phyloP scores from a whole-genome alignment of 2,888 invertebrate genomes.

The Ectobius pallidus region DNA sequence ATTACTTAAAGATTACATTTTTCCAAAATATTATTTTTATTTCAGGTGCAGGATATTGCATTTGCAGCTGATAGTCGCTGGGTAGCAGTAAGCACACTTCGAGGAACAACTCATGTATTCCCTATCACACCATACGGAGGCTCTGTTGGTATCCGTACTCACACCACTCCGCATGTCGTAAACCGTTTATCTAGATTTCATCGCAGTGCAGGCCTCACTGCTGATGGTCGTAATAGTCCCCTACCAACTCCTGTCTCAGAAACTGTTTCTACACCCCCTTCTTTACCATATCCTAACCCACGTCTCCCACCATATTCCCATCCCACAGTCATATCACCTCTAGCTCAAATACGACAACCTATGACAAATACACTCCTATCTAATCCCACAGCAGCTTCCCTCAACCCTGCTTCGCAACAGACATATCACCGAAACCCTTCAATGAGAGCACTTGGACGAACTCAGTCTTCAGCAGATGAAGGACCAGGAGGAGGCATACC shows the following conservation, averaged over 20 bases:
- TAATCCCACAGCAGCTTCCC: slow-evolving; percentile 31
- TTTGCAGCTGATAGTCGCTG: slow-evolving; percentile 94
- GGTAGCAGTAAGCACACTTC: slow-evolving; percentile 93
- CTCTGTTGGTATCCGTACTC: slow-evolving; percentile 87
- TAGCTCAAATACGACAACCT: slow-evolving; percentile 79
- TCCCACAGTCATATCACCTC: slow-evolving; percentile 77
- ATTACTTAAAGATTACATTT: no score
- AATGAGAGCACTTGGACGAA: slow-evolving; percentile 32
- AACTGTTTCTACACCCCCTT: slow-evolving; percentile 49
- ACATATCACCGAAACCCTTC: slow-evolving; percentile 55
- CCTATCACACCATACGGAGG: slow-evolving; percentile 97
- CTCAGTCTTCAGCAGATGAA: slow-evolving; percentile 65
- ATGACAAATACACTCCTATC: slow-evolving; percentile 30
- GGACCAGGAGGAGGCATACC: slow-evolving; percentile 55
- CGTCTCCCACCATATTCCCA: slow-evolving; percentile 90
- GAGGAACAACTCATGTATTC: slow-evolving; percentile 98
- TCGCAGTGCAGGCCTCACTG: slow-evolving; percentile 88
- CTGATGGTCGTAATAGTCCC: slow-evolving; percentile 74
- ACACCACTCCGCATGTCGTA: slow-evolving; percentile 91
- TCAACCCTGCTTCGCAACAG: slow-evolving; percentile 51
- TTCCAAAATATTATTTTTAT: not conserved
- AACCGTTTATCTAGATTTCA: slow-evolving; percentile 95
- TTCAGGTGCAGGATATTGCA: slow-evolving; percentile 72
- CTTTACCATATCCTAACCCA: slow-evolving; percentile 81
- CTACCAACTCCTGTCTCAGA: slow-evolving; percentile 35